phyloP scores from a whole-genome alignment of 2,888 invertebrate genomes.

The Leuctra nigra region DNA sequence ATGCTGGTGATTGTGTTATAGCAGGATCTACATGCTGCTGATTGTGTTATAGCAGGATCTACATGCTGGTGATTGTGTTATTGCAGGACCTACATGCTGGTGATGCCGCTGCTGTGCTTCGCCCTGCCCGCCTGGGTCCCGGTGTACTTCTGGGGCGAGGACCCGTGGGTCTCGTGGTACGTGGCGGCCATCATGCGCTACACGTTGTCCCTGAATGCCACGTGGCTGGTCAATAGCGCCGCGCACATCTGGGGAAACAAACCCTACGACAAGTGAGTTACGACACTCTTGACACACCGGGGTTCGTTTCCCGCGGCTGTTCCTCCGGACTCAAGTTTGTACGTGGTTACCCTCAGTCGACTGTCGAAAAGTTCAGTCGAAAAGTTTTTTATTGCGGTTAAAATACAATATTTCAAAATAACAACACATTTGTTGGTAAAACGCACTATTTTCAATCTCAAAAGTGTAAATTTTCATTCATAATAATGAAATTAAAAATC shows the following conservation, averaged over 20 bases:
- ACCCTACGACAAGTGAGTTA: slow-evolving; percentile 76
- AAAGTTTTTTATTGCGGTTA: too few relatives aligned
- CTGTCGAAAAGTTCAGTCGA: too few relatives aligned
- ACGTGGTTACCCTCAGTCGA: too few relatives aligned
- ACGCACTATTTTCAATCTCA: too few relatives aligned
- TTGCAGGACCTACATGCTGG: slow-evolving; percentile 63
- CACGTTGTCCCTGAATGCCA: slow-evolving; percentile 68
- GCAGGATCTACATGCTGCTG: too few relatives aligned
- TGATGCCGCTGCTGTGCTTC: slow-evolving; percentile 75
- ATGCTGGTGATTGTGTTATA: background rate
- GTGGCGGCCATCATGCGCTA: slow-evolving; percentile 71
- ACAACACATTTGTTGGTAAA: too few relatives aligned
- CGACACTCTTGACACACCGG: too few relatives aligned
- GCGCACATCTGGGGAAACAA: slow-evolving; percentile 88
- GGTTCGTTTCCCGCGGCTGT: too few relatives aligned
- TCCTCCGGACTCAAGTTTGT: too few relatives aligned
- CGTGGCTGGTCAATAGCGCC: slow-evolving; percentile 91
- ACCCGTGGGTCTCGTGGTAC: slow-evolving; percentile 67
- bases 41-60: background rate
- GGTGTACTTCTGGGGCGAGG: slow-evolving; percentile 68
- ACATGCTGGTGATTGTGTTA: background rate
- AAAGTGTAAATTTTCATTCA: too few relatives aligned
- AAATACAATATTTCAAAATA: too few relatives aligned
- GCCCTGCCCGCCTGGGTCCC: slow-evolving; percentile 73
- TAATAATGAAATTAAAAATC: too few relatives aligned